Evolutionary conservation across 2,797 vertebrate genomes (phyloP).

Genomic region (Leptatherina wallacei): DNA sequence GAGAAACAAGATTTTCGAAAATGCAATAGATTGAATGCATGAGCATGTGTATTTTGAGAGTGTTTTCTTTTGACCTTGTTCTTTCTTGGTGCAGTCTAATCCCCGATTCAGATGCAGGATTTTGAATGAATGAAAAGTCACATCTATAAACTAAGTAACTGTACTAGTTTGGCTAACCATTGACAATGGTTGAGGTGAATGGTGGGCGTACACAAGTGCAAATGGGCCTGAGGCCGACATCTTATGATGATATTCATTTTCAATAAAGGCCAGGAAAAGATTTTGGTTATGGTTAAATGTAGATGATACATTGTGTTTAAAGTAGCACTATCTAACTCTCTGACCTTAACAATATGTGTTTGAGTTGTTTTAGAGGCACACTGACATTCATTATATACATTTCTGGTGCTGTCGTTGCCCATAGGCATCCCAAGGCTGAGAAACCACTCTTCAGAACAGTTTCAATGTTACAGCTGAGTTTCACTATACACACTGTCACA

Average conservation of each 20-base stretch:
- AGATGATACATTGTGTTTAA: conserved; percentile 1
- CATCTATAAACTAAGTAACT: not conserved
- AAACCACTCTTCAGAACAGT: no score
- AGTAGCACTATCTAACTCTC: not conserved
- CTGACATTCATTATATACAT: not conserved
- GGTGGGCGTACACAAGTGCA: not conserved
- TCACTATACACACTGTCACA: no score
- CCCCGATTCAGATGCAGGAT: not conserved
- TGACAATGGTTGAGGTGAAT: not conserved
- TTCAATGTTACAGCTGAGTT: no score
- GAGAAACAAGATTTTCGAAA: conserved; percentile 2
- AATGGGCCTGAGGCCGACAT: not conserved
- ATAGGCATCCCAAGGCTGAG: no score
- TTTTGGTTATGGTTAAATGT: not conserved
- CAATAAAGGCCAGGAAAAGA: not conserved
- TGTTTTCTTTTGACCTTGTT: conserved; percentile 1
- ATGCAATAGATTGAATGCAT: conserved; percentile 5
- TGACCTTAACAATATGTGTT: not conserved
- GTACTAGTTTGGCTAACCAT: not conserved
- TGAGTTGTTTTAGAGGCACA: not conserved
- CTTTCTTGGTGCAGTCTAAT: not conserved
- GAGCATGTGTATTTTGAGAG: not conserved
- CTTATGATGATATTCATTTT: not conserved
- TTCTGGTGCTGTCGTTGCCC: not conserved
- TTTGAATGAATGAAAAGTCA: not conserved